Evolutionary conservation across 2,113 vertebrate genomes (phyloP).

Genomic region (Nothocercus julius): DNA sequence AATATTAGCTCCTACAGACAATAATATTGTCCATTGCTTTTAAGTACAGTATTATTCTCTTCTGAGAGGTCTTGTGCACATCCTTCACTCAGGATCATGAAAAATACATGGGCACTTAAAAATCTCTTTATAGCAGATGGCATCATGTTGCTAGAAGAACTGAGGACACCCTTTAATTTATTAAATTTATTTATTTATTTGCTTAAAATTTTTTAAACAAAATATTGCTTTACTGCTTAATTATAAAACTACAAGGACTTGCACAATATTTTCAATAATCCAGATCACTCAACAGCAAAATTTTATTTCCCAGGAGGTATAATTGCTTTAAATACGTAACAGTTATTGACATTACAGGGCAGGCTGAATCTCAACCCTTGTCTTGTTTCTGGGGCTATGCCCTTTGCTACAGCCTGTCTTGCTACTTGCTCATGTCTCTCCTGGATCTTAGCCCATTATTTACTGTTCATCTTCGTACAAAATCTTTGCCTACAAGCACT

Average conservation of each 20-base stretch:
- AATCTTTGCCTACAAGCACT: background rate
- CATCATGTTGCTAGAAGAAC: background rate
- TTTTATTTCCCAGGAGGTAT: background rate
- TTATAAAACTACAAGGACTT: constrained; percentile 15
- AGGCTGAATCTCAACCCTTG: constrained; percentile 27
- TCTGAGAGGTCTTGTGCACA: background rate
- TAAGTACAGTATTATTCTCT: background rate
- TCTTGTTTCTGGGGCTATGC: background rate
- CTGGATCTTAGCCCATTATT: background rate
- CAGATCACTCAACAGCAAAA: constrained; percentile 9
- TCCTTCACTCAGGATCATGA: background rate
- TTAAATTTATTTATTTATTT: too few species aligned
- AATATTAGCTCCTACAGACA: background rate
- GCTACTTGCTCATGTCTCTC: background rate
- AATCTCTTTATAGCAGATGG: background rate
- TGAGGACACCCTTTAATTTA: background rate
- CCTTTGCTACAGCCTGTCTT: background rate
- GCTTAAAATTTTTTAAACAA: background rate
- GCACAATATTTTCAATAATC: background rate
- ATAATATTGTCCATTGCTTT: background rate
- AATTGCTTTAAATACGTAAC: background rate
- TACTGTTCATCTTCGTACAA: background rate
- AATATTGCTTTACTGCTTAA: constrained; percentile 10
- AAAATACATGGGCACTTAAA: background rate
- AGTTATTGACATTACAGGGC: background rate